phyloP scores from a whole-genome alignment of 2,888 invertebrate genomes.

The Diplolepis rosae region DNA sequence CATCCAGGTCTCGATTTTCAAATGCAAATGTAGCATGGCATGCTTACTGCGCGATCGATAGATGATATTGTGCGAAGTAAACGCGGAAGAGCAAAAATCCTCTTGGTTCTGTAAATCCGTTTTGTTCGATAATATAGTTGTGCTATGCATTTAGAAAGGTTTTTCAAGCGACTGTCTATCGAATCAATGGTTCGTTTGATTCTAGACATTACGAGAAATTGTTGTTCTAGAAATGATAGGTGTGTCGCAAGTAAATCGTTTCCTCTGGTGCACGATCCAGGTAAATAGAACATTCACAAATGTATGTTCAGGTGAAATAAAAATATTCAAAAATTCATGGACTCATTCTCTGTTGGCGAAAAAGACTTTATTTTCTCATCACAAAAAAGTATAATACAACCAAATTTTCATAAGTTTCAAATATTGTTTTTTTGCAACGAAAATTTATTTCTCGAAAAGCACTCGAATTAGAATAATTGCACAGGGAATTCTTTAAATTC shows the following conservation, averaged over 20 bases:
- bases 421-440: too few relatives aligned
- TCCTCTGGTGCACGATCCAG: not conserved
- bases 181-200: not conserved
- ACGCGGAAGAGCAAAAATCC: constrained; percentile 21
- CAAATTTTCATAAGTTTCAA: too few relatives aligned
- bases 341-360: too few relatives aligned
- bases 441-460: too few relatives aligned
- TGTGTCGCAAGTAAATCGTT: not conserved
- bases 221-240: not conserved
- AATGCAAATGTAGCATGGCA: constrained; percentile 29
- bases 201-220: not conserved
- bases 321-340: too few relatives aligned
- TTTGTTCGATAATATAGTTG: constrained; percentile 20
- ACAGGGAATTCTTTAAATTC: too few relatives aligned
- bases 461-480: too few relatives aligned
- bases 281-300: not conserved
- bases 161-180: not conserved
- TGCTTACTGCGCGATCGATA: constrained; percentile 30
- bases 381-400: too few relatives aligned
- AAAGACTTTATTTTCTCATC: too few relatives aligned
- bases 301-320: too few relatives aligned
- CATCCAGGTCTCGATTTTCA: constrained; percentile 27
- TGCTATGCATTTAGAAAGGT: constrained; percentile 10
- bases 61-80: constrained; percentile 21
- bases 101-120: constrained; percentile 5